Evolutionary conservation across 2,888 invertebrate species (phyloP).

Genomic region (Leptura quadrifasciata): DNA sequence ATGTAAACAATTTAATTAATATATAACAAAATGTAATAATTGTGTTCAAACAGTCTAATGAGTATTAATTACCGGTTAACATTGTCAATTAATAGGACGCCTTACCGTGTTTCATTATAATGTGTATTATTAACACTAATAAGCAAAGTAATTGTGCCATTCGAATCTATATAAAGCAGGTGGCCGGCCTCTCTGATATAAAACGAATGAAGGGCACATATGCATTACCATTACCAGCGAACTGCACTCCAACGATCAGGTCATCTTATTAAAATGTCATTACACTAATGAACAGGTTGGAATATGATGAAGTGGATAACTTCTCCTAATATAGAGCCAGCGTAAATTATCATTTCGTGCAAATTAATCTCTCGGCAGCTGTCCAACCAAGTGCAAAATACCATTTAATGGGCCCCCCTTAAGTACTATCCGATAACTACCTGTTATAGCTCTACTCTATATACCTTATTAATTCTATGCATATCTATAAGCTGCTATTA

Average conservation of each 20-base stretch:
- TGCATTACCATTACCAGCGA: conserved; percentile 30
- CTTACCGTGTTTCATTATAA: conserved; percentile 43
- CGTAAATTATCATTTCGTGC: conserved; percentile 45
- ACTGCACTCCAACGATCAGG: conserved; percentile 27
- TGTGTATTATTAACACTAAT: conserved; percentile 23
- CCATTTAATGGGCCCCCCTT: conserved; percentile 45
- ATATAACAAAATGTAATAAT: conserved; percentile 8
- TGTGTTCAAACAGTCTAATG: background rate
- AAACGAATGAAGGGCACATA: conserved; percentile 15
- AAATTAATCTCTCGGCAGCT: conserved; percentile 46
- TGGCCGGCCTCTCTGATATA: conserved; percentile 17
- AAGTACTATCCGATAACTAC: conserved; percentile 42
- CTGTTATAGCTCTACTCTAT: conserved; percentile 23
- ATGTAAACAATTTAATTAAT: conserved; percentile 7
- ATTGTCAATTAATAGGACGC: conserved; percentile 44
- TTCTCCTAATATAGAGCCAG: conserved; percentile 45
- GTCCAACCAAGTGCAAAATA: conserved; percentile 48
- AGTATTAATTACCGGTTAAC: conserved; percentile 4
- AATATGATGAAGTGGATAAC: conserved; percentile 48
- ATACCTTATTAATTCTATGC: conserved; percentile 12
- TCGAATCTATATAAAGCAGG: conserved; percentile 8
- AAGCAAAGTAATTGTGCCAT: conserved; percentile 5
- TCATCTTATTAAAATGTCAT: conserved; percentile 55
- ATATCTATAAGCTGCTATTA: conserved; percentile 1
- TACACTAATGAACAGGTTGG: conserved; percentile 53